Evolutionary conservation across 2,113 vertebrate genomes (phyloP).

Genomic region (Galemys pyrenaicus): DNA sequence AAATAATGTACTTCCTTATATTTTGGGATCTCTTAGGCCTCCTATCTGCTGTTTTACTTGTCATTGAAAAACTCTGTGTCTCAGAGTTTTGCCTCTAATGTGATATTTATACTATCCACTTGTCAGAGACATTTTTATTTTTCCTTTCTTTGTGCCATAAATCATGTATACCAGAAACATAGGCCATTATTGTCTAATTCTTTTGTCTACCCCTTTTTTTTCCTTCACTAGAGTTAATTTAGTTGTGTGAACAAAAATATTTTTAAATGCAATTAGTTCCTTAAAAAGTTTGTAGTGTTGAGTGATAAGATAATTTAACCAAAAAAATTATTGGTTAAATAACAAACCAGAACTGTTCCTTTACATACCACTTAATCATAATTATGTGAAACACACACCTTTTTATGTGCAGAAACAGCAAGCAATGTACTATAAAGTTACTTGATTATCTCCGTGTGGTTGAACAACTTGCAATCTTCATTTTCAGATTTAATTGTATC

Average conservation of each 20-base stretch:
- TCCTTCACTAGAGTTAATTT: background rate
- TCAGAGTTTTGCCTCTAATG: background rate
- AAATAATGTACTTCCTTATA: background rate
- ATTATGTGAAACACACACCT: background rate
- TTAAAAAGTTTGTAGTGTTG: background rate
- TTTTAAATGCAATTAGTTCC: background rate
- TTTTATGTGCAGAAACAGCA: background rate
- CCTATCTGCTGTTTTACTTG: background rate
- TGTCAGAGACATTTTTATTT: background rate
- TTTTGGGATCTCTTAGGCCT: background rate
- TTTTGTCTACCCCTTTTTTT: background rate
- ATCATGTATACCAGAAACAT: background rate
- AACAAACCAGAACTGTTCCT: too few relatives aligned
- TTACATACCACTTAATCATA: background rate
- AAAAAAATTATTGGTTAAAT: too few relatives aligned
- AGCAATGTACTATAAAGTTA: background rate
- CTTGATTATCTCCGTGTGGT: background rate
- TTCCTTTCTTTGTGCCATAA: background rate
- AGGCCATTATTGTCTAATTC: background rate
- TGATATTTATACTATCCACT: background rate
- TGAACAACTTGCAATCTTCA: background rate
- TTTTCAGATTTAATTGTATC: background rate
- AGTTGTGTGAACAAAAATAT: background rate
- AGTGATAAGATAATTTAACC: background rate
- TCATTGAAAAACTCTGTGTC: background rate